Base-by-base conservation (phyloP, 2,888 invertebrate species). In the Phyllotreta cruciferae region DNA sequence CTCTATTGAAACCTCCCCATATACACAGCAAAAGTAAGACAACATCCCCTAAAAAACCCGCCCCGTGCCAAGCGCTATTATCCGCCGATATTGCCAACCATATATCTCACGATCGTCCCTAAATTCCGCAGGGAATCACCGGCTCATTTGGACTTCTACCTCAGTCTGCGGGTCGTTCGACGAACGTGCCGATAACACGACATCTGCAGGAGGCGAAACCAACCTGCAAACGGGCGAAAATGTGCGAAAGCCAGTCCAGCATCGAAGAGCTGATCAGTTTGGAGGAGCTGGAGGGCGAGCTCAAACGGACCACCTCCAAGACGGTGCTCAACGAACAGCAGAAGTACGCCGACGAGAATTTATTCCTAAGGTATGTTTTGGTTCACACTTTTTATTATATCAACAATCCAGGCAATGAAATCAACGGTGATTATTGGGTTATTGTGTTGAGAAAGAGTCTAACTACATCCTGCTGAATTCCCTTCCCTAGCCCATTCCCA, bases 81-180 rank as follows among this genome's bases (percentile, higher is more conserved):
- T 24, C 24, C 24, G 24, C 24, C 24, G 24, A 24, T 24, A 24
- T 24, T 4, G 24, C 24, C 24, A 4, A 4, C 24, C 24, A 24
- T 1, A 1, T 24, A 24, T 24, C 4, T 24, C 4, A 24, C 24
- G 24, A 24, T 24, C 24, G 24, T 24, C 4, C 4, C n/a, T n/a
- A n/a, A n/a, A 24, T 24, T 24, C 79, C 78, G 2, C 74, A 85
- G 85, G 83, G 83, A 66, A 82, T 86, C 69, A 80, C 83, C 74
- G 92, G 92, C 74, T 88, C 89, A 73, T 92, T 88, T 83, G 89
- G 88, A 80, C 84, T 93, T 74, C 88, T 91, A 77, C 85, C 88
- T 52, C 88, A 88, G 80, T 85, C 85, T 76, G 81, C 86, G 76
- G 85, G 85, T 73, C 81, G 85, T 72, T 82, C 83, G 75, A 82